Percentiles rank a stretch among this genome's conserved stretches.
Evolutionary conservation across 2,888 invertebrate species (phyloP).

Genomic region (Leistus spinibarbis): DNA sequence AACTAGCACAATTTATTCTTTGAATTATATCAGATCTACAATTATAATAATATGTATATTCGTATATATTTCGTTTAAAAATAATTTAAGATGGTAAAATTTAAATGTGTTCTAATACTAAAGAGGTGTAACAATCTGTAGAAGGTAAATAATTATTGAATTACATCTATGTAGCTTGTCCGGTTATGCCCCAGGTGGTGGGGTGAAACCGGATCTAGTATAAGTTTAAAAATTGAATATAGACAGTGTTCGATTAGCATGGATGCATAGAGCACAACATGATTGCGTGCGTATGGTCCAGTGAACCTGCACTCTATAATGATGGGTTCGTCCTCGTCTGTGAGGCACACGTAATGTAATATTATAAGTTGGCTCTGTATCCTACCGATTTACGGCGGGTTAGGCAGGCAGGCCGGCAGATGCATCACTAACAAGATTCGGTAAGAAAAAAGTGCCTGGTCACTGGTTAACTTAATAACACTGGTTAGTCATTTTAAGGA

Average conservation of each 20-base stretch:
- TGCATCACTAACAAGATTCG: constrained; percentile 38
- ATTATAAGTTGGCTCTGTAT: not conserved
- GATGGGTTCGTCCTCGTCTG: constrained; percentile 8
- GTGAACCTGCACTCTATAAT: constrained; percentile 31
- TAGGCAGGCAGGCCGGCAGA: not conserved
- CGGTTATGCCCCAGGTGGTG: too few relatives aligned
- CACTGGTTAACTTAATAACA: constrained; percentile 32
- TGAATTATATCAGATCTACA: too few relatives aligned
- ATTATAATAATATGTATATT: too few relatives aligned
- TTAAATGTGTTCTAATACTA: too few relatives aligned
- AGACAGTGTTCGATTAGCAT: not conserved
- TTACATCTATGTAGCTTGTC: too few relatives aligned
- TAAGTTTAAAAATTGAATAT: not conserved
- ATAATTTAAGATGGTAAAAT: too few relatives aligned
- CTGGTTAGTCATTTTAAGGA: constrained; percentile 5
- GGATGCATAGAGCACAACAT: not conserved
- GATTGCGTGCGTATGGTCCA: constrained; percentile 13
- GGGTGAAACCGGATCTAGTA: too few relatives aligned
- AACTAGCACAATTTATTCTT: too few relatives aligned
- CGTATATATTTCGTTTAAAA: too few relatives aligned
- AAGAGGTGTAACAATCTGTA: too few relatives aligned
- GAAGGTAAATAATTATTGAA: too few relatives aligned
- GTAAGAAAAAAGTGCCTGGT: constrained; percentile 28
- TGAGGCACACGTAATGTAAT: constrained; percentile 2
- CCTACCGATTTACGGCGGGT: not conserved